phyloP scores from a whole-genome alignment of 2,888 invertebrate species.

The Oscheius sp. region DNA sequence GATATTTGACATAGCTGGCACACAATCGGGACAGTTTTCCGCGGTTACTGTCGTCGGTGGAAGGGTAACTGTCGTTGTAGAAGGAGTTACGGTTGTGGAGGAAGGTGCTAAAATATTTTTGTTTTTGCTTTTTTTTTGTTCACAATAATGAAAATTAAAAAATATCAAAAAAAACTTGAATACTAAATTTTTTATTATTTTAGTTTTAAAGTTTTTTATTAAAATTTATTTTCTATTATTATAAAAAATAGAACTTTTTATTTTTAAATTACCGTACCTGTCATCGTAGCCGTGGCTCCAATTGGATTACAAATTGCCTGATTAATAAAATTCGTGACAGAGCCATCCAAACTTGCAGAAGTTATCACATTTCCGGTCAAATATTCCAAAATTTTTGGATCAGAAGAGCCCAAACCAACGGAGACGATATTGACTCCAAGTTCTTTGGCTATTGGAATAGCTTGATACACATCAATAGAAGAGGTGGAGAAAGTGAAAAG shows the following conservation, averaged over 20 bases:
- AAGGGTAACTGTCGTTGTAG: background rate
- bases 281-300: no score
- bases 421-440: slow-evolving; percentile 1
- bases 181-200: background rate
- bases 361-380: slow-evolving; percentile 22
- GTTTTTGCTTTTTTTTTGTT: background rate
- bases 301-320: slow-evolving; percentile 8
- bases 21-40: slow-evolving; percentile 24
- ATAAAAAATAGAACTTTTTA: no score
- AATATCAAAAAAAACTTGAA: background rate
- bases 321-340: background rate
- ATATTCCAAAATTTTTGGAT: background rate
- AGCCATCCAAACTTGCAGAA: background rate
- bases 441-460: background rate
- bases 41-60: background rate
- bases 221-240: no score
- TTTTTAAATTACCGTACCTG: no score
- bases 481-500: slow-evolving; percentile 22
- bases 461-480: background rate
- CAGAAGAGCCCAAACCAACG: slow-evolving; percentile 12
- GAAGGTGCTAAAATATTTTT: background rate
- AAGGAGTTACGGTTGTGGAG: background rate
- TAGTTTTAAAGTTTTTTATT: no score
- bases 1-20: slow-evolving; percentile 13
- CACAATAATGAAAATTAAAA: background rate